Evolutionary conservation across 2,113 vertebrate genomes (phyloP).

Genomic region (Cryptoleucopteryx plumbea): DNA sequence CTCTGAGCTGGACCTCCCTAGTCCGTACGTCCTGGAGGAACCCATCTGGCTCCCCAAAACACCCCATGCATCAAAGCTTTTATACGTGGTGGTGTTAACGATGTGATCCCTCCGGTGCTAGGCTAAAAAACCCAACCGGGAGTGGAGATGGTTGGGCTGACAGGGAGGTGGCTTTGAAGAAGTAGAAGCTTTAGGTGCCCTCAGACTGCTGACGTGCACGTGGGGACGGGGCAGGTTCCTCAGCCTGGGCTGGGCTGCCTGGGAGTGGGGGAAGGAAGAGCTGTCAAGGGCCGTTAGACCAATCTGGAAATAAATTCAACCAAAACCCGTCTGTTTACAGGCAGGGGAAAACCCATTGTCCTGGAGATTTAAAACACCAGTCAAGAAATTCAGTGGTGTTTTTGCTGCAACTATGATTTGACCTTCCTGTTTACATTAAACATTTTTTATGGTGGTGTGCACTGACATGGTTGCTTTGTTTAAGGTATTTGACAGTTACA

Average conservation of each 20-base stretch:
- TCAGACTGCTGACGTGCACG: not conserved
- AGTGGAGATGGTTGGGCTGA: not conserved
- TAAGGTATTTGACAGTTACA: not conserved
- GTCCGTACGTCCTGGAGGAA: not conserved
- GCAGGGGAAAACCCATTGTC: not conserved
- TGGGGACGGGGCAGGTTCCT: not conserved
- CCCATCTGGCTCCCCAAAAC: not conserved
- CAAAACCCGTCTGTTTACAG: not conserved
- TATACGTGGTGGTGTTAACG: not conserved
- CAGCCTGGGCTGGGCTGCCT: not conserved
- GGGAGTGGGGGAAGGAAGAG: not conserved
- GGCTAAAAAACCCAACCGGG: not conserved
- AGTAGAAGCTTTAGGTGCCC: not conserved
- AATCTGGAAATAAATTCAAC: not conserved
- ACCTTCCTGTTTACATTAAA: constrained; percentile 54
- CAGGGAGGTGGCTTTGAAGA: not conserved
- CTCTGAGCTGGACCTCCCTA: not conserved
- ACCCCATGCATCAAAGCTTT: not conserved
- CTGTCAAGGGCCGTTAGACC: not conserved
- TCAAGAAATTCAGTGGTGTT: not conserved
- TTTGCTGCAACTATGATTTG: not conserved
- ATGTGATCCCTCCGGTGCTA: not conserved
- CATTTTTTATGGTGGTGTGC: not conserved
- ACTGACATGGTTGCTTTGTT: constrained; percentile 23
- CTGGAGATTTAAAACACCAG: not conserved